Base-by-base conservation (phyloP, 1,140 invertebrate genomes). In the Drosophila elegans region DNA sequence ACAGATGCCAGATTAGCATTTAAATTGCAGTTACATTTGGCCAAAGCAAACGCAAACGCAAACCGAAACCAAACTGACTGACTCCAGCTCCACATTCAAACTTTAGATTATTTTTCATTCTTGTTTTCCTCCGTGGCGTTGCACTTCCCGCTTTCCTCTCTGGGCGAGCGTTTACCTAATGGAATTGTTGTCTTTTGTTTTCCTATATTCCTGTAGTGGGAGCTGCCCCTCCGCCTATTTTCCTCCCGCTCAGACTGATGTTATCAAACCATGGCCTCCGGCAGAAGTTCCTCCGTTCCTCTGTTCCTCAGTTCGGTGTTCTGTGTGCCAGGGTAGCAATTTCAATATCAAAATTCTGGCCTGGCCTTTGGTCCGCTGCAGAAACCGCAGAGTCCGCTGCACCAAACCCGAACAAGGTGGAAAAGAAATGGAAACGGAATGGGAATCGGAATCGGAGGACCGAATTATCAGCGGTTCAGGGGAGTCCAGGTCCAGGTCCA, bases 21-120 rank as follows among this genome's bases (percentile, higher is more conserved):
- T 86, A 86, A 88, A 86, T 86, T 86, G 82, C 86, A 86, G 78
- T 86, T 86, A 88, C 82, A 86, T 86, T 86, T 86, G 74, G 66
- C 82, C 78, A 86, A 51, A 46, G 44, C 63, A 67, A 67, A 67
- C 63, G 44, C 63, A 67, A 67, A 67, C 63, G 63, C 57, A 42
- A 54, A 57, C 74, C 41, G 48, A 68, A 61, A 51, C 68, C 48
- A 62, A 74, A 48, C 59, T 36, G 38, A 61, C 56, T 60, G 46
- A 41, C 78, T 69, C 38, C 71, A 80, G 75, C 80, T 67, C 62
- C 61, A 57, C 62, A 59, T 64, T 51, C 75, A 42, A 61, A 34
- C 54, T 60, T 61, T 75, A 86, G 78, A 86, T 82, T 86, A 82
- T 86, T 86, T 86, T 86, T 86, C 75, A 76, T 86, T 86, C 78